Percentiles rank a stretch among this genome's conserved stretches.
phyloP scores from a whole-genome alignment of 2,797 vertebrate species.

The Lithobates sylvaticus region DNA sequence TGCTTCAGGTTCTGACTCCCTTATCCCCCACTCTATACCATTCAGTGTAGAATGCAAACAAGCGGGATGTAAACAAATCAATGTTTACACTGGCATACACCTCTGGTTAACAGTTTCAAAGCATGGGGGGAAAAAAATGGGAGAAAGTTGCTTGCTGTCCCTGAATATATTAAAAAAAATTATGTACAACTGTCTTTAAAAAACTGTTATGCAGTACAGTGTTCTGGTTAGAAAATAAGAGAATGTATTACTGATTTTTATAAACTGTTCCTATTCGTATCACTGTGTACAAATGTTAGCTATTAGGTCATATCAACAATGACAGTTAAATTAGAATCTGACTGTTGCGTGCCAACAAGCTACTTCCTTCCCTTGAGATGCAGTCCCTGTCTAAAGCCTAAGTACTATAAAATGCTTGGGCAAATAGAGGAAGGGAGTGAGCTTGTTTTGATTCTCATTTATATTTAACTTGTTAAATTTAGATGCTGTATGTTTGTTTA shows the following conservation, averaged over 20 bases:
- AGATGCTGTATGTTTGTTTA: slow-evolving; percentile 8
- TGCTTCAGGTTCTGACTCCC: too few species aligned
- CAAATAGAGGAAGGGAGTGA: slow-evolving; percentile 34
- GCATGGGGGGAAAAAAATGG: too few species aligned
- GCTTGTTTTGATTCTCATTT: slow-evolving; percentile 33
- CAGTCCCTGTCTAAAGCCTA: not conserved
- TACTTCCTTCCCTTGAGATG: slow-evolving; percentile 24
- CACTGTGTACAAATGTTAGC: not conserved
- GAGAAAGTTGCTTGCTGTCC: too few species aligned
- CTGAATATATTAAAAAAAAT: too few species aligned
- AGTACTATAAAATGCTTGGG: not conserved
- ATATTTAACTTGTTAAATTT: slow-evolving; percentile 45
- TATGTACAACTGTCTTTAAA: too few species aligned
- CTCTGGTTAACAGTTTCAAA: too few species aligned
- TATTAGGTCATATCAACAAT: not conserved
- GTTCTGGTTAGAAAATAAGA: too few species aligned
- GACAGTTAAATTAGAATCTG: slow-evolving; percentile 2
- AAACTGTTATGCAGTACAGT: too few species aligned
- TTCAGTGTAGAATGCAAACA: too few species aligned
- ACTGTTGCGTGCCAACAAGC: slow-evolving; percentile 15
- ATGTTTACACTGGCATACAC: too few species aligned
- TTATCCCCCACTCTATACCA: too few species aligned
- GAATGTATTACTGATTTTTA: not conserved
- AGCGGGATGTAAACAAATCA: too few species aligned
- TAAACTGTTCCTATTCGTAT: not conserved